These are phyloP conservation scores for Ophioninae sp. DNA, from an alignment of 2,888 invertebrate genomes.

Conservation along the genomic window DNA sequence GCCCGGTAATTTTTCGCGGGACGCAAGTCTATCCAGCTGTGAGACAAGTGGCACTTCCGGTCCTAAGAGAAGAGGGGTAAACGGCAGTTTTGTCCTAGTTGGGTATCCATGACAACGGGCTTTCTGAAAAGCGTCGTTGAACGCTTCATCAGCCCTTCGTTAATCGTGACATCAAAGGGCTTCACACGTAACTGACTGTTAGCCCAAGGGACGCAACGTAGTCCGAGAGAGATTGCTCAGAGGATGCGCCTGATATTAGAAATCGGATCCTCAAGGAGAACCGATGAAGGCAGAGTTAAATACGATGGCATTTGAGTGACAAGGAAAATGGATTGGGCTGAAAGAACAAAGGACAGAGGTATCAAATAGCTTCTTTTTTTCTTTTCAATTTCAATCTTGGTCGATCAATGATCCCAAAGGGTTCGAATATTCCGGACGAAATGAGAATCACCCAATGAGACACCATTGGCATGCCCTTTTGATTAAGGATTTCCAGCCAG, in stretches of 20 bases:
- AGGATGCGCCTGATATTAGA: constrained; percentile 25
- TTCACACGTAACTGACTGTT: constrained; percentile 26
- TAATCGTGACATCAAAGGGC: constrained; percentile 58
- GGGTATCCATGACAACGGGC: constrained; percentile 70
- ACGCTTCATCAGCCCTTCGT: constrained; percentile 58
- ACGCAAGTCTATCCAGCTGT: constrained; percentile 33
- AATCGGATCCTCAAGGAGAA: constrained; percentile 36
- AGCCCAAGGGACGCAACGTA: constrained; percentile 32
- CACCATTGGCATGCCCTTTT: constrained; percentile 73
- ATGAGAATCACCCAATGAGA: neutral
- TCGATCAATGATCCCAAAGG: constrained; percentile 31
- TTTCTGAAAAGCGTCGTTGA: constrained; percentile 5
- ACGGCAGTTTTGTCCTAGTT: constrained; percentile 14
- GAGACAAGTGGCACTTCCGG: constrained; percentile 20
- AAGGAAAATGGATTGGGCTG: neutral
- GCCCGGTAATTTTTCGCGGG: constrained; percentile 63
- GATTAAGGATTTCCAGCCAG: constrained; percentile 74
- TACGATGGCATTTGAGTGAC: constrained; percentile 57
- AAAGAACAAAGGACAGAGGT: neutral
- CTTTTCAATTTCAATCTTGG: constrained; percentile 1
- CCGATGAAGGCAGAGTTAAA: constrained; percentile 19
- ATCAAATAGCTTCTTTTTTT: neutral
- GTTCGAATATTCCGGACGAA: constrained; percentile 12
- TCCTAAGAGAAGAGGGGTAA: neutral
- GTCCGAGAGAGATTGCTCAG: constrained; percentile 21